A percentile compares a stretch with the other conserved stretches of the same genome.
phyloP scores from a whole-genome alignment of 1,140 invertebrate genomes.

The Papilio dardanus region DNA sequence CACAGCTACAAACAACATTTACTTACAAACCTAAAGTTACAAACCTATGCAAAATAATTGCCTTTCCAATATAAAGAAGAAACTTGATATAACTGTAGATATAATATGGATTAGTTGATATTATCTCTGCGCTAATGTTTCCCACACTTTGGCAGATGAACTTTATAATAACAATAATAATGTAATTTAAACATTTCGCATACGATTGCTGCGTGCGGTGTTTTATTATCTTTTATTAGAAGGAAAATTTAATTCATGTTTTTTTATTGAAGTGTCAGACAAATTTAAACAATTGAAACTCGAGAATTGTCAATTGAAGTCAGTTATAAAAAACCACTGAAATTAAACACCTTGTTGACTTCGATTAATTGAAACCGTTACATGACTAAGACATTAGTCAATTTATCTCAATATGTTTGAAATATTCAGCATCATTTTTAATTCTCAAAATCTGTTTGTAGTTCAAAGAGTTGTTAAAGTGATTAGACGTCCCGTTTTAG shows the following conservation, averaged over 20 bases:
- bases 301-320: neutral
- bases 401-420: no score
- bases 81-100: neutral
- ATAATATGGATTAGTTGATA: neutral
- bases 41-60: no score
- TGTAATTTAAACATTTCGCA: neutral
- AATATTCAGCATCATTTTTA: no score
- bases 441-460: no score
- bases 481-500: no score
- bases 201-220: neutral
- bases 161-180: neutral
- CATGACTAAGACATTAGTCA: neutral
- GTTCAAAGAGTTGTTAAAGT: no score
- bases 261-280: neutral
- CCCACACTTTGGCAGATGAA: neutral
- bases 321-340: neutral
- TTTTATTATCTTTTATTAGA: neutral
- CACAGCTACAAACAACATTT: no score
- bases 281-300: constrained; percentile 11
- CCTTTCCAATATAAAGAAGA: no score
- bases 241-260: neutral
- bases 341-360: neutral
- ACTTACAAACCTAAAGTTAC: no score
- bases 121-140: neutral
- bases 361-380: neutral